These are phyloP conservation scores for Myxocyprinus asiaticus DNA, from an alignment of 2,113 vertebrate genomes.

Conservation along the genomic window DNA sequence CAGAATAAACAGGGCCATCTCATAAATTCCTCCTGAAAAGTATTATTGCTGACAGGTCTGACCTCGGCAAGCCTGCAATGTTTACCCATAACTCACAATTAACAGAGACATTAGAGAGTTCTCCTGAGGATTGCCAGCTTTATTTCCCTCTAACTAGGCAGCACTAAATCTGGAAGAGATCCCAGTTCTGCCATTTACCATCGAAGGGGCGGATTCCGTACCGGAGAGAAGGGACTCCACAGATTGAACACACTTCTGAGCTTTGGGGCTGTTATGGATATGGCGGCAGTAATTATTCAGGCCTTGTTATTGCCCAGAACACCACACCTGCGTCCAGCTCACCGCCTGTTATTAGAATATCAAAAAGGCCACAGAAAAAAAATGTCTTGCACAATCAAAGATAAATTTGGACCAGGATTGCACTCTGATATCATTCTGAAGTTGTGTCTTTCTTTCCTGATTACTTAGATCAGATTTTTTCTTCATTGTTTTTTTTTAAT, in stretches of 20 bases:
- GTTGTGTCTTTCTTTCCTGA: neutral
- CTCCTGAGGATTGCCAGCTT: constrained; percentile 92
- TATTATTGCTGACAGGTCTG: constrained; percentile 97
- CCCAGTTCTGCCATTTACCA: constrained; percentile 98
- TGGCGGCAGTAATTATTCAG: constrained; percentile 98
- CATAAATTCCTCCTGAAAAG: constrained; percentile 96
- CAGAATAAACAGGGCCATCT: constrained; percentile 87
- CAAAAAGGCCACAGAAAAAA: constrained; percentile 75
- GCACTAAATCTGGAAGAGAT: constrained; percentile 94
- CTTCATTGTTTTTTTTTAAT: neutral
- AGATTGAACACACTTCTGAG: constrained; percentile 94
- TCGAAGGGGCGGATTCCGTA: constrained; percentile 81
- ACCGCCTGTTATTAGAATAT: constrained; percentile 90
- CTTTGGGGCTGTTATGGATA: constrained; percentile 82
- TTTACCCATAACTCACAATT: constrained; percentile 99
- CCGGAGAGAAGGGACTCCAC: constrained; percentile 84
- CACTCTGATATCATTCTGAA: constrained; percentile 15
- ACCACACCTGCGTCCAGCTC: constrained; percentile 96
- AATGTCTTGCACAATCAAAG: constrained; percentile 45
- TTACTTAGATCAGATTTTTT: neutral
- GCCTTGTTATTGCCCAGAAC: constrained; percentile 96
- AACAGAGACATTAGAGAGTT: constrained; percentile 99
- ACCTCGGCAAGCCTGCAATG: constrained; percentile 93
- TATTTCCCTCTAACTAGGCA: constrained; percentile 96
- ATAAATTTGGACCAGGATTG: constrained; percentile 39